Evolutionary conservation across 2,113 vertebrate species (phyloP).

Genomic region (Nesogale talazaci): DNA sequence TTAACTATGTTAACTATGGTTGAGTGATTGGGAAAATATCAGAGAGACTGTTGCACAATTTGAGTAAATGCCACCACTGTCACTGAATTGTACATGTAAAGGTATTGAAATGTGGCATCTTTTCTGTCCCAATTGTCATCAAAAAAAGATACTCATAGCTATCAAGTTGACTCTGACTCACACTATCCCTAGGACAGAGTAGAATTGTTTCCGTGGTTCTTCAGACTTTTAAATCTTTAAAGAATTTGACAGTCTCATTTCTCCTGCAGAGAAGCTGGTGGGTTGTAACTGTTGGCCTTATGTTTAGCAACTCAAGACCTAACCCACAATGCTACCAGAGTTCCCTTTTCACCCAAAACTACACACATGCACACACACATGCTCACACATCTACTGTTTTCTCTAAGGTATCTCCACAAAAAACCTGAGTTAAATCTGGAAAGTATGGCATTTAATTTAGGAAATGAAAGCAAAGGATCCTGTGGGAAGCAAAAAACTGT

Average conservation of each 20-base stretch:
- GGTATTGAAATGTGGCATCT: not conserved
- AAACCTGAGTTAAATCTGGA: not conserved
- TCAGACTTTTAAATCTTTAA: too few relatives aligned
- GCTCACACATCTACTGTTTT: too few relatives aligned
- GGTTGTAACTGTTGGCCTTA: too few relatives aligned
- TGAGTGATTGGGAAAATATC: not conserved
- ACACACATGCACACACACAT: too few relatives aligned
- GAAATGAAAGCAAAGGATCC: conserved; percentile 13
- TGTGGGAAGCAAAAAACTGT: not conserved
- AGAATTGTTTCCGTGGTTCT: too few relatives aligned
- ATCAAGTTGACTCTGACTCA: too few relatives aligned
- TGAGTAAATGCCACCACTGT: not conserved
- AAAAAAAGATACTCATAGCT: not conserved
- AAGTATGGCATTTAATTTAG: not conserved
- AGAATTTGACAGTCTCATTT: too few relatives aligned
- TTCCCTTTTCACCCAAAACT: too few relatives aligned
- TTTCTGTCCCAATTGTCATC: not conserved
- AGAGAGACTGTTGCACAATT: not conserved
- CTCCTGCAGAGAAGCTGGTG: too few relatives aligned
- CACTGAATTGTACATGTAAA: not conserved
- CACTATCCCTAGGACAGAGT: too few relatives aligned
- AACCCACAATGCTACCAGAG: too few relatives aligned
- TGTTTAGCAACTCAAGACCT: too few relatives aligned
- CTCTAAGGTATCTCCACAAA: not conserved
- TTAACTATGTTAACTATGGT: not conserved